Percentiles rank a stretch among this genome's conserved stretches.
Evolutionary conservation across 2,113 vertebrate genomes (phyloP).

Genomic region (Callospermophilus lateralis): DNA sequence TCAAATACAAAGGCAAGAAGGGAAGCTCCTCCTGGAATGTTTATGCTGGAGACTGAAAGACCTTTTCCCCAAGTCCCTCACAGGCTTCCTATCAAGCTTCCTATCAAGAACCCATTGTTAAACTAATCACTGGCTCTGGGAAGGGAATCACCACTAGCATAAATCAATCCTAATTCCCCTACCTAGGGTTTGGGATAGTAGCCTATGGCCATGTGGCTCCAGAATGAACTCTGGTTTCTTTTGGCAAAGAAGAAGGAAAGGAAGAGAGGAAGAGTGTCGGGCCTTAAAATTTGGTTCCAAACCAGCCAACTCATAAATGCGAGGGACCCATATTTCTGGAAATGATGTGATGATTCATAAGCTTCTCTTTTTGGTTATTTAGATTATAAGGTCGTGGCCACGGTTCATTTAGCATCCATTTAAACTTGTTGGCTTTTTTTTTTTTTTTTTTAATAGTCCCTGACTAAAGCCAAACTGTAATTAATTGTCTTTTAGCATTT

Average conservation of each 20-base stretch:
- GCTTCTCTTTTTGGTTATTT: slow-evolving; percentile 28
- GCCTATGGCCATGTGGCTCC: not conserved
- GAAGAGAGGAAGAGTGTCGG: not conserved
- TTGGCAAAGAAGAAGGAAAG: not conserved
- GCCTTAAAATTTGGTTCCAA: not conserved
- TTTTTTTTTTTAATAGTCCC: not conserved
- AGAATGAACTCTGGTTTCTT: not conserved
- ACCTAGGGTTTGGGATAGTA: not conserved
- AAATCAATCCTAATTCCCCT: not conserved
- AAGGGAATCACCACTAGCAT: not conserved
- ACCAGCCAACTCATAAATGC: not conserved
- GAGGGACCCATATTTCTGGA: not conserved
- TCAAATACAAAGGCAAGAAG: not conserved
- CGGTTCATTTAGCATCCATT: not conserved
- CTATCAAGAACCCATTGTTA: not conserved
- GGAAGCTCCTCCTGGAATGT: not conserved
- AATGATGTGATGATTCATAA: not conserved
- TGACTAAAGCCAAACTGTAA: not conserved
- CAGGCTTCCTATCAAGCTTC: not conserved
- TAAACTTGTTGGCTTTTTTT: not conserved
- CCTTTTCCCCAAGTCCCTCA: not conserved
- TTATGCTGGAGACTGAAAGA: slow-evolving; percentile 36
- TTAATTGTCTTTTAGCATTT: slow-evolving; percentile 23
- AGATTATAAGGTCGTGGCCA: not conserved
- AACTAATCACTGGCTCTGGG: not conserved